These are phyloP conservation scores for Phrynocephalus guinanensis DNA, from an alignment of 2,797 vertebrate species.

Conservation along the genomic window DNA sequence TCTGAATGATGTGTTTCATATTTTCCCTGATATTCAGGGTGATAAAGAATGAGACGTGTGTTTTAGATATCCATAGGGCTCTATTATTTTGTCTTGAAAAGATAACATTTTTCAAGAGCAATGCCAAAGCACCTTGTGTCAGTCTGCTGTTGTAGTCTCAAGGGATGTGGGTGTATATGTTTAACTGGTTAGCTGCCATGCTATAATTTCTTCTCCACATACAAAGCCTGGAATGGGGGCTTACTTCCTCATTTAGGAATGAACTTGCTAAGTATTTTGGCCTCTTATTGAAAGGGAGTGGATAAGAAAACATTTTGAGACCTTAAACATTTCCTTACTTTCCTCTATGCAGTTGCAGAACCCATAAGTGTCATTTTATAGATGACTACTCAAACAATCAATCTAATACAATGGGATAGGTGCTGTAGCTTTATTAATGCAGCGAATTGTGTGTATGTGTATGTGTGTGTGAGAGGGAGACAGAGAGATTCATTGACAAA, in stretches of 20 bases:
- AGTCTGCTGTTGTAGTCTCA: not conserved
- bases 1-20: not conserved
- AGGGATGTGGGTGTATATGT: not conserved
- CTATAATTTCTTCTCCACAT: not conserved
- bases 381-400: not conserved
- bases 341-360: not conserved
- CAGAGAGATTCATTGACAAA: too few species aligned
- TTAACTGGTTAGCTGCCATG: not conserved
- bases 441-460: not conserved
- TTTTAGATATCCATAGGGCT: not conserved
- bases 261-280: not conserved
- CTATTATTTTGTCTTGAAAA: not conserved
- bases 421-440: not conserved
- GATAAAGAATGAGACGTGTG: not conserved
- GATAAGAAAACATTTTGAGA: not conserved
- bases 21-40: not conserved
- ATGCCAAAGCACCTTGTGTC: not conserved
- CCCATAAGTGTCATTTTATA: not conserved
- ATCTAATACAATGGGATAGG: not conserved
- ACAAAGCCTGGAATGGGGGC: constrained; percentile 2
- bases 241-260: not conserved
- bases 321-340: too few species aligned
- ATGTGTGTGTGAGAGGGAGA: too few species aligned
- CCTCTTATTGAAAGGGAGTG: not conserved
- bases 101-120: not conserved